These are phyloP conservation scores for Apodemia hepburni DNA, from an alignment of 2,888 invertebrate species.

Conservation along the genomic window DNA sequence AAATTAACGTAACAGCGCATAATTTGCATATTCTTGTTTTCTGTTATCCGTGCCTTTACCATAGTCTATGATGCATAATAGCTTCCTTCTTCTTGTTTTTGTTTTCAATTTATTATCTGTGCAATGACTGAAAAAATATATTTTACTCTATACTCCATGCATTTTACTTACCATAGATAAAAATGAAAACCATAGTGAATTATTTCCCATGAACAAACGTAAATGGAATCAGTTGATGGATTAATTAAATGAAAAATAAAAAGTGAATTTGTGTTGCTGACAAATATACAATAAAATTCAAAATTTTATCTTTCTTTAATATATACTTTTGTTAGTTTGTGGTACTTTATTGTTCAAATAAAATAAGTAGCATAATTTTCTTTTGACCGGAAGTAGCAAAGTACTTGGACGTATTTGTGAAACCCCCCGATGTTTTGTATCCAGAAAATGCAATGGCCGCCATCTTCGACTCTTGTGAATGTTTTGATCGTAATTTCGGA, in stretches of 20 bases:
- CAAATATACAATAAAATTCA: background rate
- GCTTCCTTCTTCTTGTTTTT: too few relatives aligned
- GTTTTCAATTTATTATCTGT: conserved; percentile 11
- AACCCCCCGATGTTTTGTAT: conserved; percentile 85
- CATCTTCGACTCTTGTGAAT: conserved; percentile 91
- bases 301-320: background rate
- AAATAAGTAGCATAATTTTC: background rate
- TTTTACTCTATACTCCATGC: too few relatives aligned
- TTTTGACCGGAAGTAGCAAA: conserved; percentile 58
- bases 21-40: too few relatives aligned
- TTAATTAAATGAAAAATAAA: conserved; percentile 8
- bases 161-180: conserved; percentile 22
- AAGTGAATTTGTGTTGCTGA: background rate
- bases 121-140: conserved; percentile 18
- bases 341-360: background rate
- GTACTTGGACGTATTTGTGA: conserved; percentile 69
- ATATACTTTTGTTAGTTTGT: background rate
- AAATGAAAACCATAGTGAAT: background rate
- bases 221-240: background rate
- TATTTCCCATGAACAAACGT: background rate
- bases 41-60: too few relatives aligned
- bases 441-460: conserved; percentile 91
- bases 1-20: too few relatives aligned
- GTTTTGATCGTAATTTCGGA: conserved; percentile 83
- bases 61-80: too few relatives aligned